Evolutionary conservation across 2,113 vertebrate genomes (phyloP).

Genomic region (Perccottus glenii): DNA sequence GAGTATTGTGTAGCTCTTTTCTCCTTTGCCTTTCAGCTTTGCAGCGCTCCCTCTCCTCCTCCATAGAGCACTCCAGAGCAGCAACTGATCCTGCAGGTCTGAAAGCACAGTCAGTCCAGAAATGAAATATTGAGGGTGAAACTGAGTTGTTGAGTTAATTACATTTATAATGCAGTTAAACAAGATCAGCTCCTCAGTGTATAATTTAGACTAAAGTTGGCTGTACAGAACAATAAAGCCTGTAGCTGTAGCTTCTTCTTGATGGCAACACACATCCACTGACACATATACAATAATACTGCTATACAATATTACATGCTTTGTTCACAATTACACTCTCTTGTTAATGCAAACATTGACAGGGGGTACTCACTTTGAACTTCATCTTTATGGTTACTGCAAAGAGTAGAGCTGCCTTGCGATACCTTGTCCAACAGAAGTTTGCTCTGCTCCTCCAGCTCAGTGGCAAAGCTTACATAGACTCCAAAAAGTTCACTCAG

Average conservation of each 20-base stretch:
- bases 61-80: slow-evolving; percentile 69
- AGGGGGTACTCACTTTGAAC: slow-evolving; percentile 54
- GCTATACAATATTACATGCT: background rate
- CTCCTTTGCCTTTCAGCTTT: slow-evolving; percentile 68
- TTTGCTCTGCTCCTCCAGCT: slow-evolving; percentile 75
- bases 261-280: no score
- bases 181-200: background rate
- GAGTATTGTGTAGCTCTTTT: slow-evolving; percentile 71
- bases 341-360: background rate
- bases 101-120: background rate
- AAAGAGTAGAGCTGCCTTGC: slow-evolving; percentile 17
- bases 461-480: slow-evolving; percentile 66
- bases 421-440: slow-evolving; percentile 65
- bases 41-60: slow-evolving; percentile 71
- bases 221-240: background rate
- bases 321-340: background rate
- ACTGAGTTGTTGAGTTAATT: background rate
- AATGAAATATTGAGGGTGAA: no score
- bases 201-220: background rate
- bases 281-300: no score
- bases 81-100: slow-evolving; percentile 62
- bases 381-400: slow-evolving; percentile 21
- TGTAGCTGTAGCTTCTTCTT: background rate
- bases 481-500: slow-evolving; percentile 69
- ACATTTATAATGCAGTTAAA: background rate